Percentiles rank a stretch among this genome's conserved stretches.
Evolutionary conservation across 2,888 invertebrate species (phyloP).

Genomic region (Loripinus fragilis): DNA sequence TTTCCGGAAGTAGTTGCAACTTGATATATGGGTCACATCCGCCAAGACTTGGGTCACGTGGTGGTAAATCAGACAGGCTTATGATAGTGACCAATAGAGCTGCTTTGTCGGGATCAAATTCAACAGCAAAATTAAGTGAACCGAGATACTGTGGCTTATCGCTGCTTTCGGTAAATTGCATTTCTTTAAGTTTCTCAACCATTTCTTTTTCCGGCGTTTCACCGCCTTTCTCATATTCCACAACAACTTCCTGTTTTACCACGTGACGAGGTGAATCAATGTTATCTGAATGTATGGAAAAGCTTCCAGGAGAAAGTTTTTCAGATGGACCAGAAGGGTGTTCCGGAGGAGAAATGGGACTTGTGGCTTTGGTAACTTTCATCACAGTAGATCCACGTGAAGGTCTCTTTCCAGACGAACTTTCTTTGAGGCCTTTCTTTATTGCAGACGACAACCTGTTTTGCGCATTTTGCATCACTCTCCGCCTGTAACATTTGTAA

Average conservation of each 20-base stretch:
- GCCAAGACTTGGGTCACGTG: constrained; percentile 90
- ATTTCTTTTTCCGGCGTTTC: constrained; percentile 82
- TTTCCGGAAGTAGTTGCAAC: constrained; percentile 97
- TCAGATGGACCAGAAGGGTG: constrained; percentile 70
- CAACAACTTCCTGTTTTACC: constrained; percentile 75
- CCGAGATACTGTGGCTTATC: constrained; percentile 87
- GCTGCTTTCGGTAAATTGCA: constrained; percentile 53
- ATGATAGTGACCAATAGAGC: constrained; percentile 96
- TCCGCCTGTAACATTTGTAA: constrained; percentile 88
- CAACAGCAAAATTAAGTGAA: constrained; percentile 94
- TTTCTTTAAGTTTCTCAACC: constrained; percentile 80
- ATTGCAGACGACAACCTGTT: constrained; percentile 81
- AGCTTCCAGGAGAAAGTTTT: constrained; percentile 80
- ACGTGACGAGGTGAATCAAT: constrained; percentile 64
- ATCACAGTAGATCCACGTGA: constrained; percentile 84
- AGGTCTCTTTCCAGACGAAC: constrained; percentile 89
- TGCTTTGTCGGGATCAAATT: constrained; percentile 94
- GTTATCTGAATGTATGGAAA: constrained; percentile 84
- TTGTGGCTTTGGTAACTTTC: constrained; percentile 82
- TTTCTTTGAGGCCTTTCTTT: constrained; percentile 81
- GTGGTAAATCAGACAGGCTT: constrained; percentile 94
- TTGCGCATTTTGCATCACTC: constrained; percentile 84
- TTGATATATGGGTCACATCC: constrained; percentile 99
- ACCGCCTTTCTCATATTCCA: constrained; percentile 85
- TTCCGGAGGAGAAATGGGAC: constrained; percentile 75